Percentiles rank a stretch among this genome's conserved stretches.
Conservation (phyloP, 2,888 invertebrate species). For the Hecatera dysodea region DNA sequence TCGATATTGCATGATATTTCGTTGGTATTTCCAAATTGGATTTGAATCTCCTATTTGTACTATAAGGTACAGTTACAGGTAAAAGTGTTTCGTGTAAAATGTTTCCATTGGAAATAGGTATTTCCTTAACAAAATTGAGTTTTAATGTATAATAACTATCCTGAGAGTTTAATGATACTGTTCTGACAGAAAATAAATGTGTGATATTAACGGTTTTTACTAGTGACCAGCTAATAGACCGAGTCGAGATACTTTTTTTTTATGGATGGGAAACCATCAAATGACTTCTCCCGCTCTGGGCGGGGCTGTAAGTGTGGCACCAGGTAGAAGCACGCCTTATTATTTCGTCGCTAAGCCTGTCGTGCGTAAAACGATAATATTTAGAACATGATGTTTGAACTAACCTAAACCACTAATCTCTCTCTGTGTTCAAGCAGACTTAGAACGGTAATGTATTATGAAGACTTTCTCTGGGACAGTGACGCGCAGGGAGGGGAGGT, state of each 20-base stretch:
- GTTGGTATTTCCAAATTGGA: neutral
- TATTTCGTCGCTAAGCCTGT: neutral
- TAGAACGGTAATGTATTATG: neutral
- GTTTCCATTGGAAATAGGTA: constrained; percentile 8
- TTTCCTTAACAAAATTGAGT: neutral
- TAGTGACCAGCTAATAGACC: neutral
- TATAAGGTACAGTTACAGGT: constrained; percentile 10
- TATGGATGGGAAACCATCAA: no score
- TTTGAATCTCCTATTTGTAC: no score
- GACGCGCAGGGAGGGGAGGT: constrained; percentile 15
- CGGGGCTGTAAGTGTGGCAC: no score
- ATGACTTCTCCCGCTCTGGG: no score
- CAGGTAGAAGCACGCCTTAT: neutral
- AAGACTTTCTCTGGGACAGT: constrained; percentile 16
- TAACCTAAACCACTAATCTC: neutral
- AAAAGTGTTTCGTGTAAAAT: neutral
- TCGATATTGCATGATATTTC: constrained; percentile 6
- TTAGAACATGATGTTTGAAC: neutral
- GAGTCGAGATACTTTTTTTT: neutral
- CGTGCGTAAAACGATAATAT: neutral
- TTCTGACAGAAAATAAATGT: no score
- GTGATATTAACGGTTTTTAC: neutral
- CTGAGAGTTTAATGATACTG: neutral
- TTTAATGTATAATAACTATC: neutral
- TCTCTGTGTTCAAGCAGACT: neutral